A percentile compares a stretch with the other conserved stretches of the same genome.
Conservation (phyloP, 2,888 invertebrate species). For the Callosobruchus maculatus region DNA sequence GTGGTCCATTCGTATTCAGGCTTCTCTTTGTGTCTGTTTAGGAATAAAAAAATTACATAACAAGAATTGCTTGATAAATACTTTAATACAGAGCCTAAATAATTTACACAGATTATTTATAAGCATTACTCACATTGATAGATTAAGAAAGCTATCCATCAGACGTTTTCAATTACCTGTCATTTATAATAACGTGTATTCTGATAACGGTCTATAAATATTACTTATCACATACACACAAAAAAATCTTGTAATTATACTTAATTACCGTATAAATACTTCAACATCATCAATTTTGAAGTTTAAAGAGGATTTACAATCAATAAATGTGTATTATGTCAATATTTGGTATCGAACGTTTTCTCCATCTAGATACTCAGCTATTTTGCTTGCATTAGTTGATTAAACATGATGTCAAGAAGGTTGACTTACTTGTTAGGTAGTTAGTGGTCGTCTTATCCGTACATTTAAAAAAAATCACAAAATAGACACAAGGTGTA, state of each 20-base stretch:
- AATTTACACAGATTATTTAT: not conserved
- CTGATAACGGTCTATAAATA: conserved; percentile 20
- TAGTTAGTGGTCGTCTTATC: no score
- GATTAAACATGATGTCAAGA: not conserved
- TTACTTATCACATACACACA: conserved; percentile 12
- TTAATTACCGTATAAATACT: conserved; percentile 17
- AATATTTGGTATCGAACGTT: not conserved
- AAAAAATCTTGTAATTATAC: conserved; percentile 26
- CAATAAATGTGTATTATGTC: not conserved
- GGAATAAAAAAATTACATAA: no score
- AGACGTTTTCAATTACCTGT: conserved; percentile 11
- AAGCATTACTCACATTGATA: not conserved
- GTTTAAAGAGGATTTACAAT: not conserved
- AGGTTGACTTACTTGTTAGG: no score
- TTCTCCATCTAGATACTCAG: not conserved
- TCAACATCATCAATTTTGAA: not conserved
- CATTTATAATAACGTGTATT: conserved; percentile 15
- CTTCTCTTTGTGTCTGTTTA: no score
- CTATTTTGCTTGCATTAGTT: not conserved
- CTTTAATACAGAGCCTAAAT: not conserved
- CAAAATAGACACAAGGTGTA: no score
- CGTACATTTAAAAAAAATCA: no score
- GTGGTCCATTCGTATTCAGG: no score
- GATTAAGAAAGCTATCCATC: conserved; percentile 17
- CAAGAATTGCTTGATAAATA: no score